These are phyloP conservation scores for Latrodectus hesperus DNA, from an alignment of 2,888 invertebrate genomes.

Conservation along the genomic window DNA sequence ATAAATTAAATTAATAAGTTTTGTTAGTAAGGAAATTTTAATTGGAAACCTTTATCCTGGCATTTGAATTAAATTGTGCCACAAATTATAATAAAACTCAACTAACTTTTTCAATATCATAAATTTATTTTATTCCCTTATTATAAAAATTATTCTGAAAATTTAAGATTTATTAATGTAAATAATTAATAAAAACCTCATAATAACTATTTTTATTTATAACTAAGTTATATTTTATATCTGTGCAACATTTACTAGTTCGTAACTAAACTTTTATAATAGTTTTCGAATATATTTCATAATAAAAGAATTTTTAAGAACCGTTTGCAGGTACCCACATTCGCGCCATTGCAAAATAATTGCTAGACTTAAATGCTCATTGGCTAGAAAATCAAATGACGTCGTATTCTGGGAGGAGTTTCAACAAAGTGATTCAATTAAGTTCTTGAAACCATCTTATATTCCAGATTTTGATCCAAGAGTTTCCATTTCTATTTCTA, in stretches of 20 bases:
- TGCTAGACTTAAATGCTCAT: slow-evolving; percentile 26
- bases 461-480: neutral
- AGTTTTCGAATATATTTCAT: neutral
- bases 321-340: slow-evolving; percentile 1
- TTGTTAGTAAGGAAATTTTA: no score
- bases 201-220: neutral
- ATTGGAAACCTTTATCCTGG: no score
- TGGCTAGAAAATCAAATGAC: slow-evolving; percentile 19
- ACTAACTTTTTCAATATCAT: no score
- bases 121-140: neutral
- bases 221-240: neutral
- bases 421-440: slow-evolving; percentile 24
- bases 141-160: no score
- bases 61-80: no score
- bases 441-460: slow-evolving; percentile 1
- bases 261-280: neutral
- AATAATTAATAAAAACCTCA: neutral
- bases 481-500: neutral
- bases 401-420: slow-evolving; percentile 23
- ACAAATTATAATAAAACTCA: no score
- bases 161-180: neutral
- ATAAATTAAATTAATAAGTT: no score
- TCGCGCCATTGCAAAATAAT: slow-evolving; percentile 43
- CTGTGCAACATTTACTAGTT: no score
- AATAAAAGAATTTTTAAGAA: neutral